A percentile compares a stretch with the other conserved stretches of the same genome.
Conservation (phyloP, 1,140 invertebrate species). For the Procambarus virginalis region DNA sequence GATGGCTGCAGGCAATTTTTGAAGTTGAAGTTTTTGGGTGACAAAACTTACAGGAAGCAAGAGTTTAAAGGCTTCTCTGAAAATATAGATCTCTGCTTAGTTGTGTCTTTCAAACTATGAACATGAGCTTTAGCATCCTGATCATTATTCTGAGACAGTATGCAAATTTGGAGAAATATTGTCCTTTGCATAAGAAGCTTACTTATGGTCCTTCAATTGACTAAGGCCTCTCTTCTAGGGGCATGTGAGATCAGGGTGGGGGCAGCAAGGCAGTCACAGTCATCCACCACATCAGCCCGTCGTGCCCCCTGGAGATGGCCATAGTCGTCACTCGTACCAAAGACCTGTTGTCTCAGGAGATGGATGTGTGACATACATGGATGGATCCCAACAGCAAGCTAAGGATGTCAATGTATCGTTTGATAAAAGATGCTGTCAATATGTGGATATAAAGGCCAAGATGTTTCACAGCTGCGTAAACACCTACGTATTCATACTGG, state of each 20-base stretch:
- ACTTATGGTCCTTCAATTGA: slow-evolving; percentile 16
- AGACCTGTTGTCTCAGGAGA: slow-evolving; percentile 4
- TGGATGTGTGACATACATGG: neutral
- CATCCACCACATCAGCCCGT: slow-evolving; percentile 28
- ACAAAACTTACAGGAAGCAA: no score
- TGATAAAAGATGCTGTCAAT: slow-evolving; percentile 41
- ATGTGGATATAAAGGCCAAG: slow-evolving; percentile 49
- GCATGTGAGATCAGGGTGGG: slow-evolving; percentile 30
- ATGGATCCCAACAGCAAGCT: neutral
- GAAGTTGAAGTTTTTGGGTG: no score
- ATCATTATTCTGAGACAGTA: neutral
- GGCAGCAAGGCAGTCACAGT: neutral
- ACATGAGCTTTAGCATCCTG: no score
- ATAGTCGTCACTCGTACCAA: neutral
- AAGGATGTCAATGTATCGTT: neutral
- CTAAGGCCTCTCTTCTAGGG: slow-evolving; percentile 52
- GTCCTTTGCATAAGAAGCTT: neutral
- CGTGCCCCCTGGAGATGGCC: neutral
- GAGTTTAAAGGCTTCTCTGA: no score
- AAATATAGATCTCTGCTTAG: no score
- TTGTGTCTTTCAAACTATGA: no score
- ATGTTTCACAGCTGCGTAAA: slow-evolving; percentile 52
- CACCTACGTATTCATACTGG: slow-evolving; percentile 56
- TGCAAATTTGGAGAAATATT: neutral
- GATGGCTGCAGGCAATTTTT: no score